Percentiles rank a stretch among this genome's conserved stretches.
These are phyloP conservation scores for Terebella lapidaria DNA, from an alignment of 2,888 invertebrate genomes.

Conservation along the genomic window DNA sequence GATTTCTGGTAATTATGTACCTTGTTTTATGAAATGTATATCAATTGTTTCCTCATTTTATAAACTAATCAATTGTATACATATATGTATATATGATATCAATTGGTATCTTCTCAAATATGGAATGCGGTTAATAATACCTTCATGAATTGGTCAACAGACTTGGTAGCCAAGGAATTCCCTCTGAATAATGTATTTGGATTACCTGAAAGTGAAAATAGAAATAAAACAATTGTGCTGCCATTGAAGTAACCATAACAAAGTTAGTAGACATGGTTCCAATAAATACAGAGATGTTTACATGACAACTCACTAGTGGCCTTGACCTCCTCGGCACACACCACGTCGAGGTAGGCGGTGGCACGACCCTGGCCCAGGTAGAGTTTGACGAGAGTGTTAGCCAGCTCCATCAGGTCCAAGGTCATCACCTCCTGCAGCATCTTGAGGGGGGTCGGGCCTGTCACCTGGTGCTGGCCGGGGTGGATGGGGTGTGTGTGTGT, in stretches of 20 bases:
- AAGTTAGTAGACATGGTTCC: no score
- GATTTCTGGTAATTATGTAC: no score
- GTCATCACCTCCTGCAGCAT: conserved; percentile 29
- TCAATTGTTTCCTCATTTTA: not conserved
- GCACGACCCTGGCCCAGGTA: conserved; percentile 31
- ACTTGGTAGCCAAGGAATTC: conserved; percentile 34
- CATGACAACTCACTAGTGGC: conserved; percentile 24
- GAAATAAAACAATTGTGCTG: not conserved
- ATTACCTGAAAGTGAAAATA: conserved; percentile 22
- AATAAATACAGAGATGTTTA: no score
- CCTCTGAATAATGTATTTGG: conserved; percentile 35
- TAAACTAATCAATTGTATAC: no score
- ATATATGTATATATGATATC: not conserved
- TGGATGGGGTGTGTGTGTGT: no score
- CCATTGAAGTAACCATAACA: not conserved
- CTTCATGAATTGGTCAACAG: conserved; percentile 38
- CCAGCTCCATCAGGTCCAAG: conserved; percentile 31
- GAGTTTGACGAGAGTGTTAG: conserved; percentile 30
- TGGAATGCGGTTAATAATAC: conserved; percentile 15
- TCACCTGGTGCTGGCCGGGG: conserved; percentile 5
- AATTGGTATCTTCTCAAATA: not conserved
- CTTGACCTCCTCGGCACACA: conserved; percentile 29
- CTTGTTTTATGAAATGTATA: not conserved
- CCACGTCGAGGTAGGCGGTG: conserved; percentile 28
- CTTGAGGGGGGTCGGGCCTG: conserved; percentile 22